Evolutionary conservation across 2,113 vertebrate genomes (phyloP).

Genomic region (Cyprinus carpio): DNA sequence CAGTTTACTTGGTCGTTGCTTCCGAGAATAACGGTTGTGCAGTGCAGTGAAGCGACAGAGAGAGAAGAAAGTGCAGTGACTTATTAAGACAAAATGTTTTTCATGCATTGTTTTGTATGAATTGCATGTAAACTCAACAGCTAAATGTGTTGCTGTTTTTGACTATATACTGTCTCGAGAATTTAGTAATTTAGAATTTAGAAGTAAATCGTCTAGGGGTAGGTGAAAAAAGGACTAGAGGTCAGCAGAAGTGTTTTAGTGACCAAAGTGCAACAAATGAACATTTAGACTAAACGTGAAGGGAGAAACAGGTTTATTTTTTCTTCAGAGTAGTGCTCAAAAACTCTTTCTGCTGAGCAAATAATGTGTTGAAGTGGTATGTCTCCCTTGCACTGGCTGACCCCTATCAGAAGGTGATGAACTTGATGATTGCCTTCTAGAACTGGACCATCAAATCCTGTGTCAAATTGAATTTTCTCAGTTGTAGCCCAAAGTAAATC

Average conservation of each 20-base stretch:
- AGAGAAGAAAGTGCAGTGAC: background rate
- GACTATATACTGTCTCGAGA: background rate
- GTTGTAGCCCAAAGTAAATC: background rate
- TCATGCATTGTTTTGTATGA: background rate
- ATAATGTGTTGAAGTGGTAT: background rate
- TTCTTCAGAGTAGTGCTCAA: background rate
- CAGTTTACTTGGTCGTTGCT: background rate
- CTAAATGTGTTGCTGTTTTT: background rate
- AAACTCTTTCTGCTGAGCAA: background rate
- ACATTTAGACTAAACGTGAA: background rate
- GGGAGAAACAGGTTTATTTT: background rate
- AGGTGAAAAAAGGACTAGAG: background rate
- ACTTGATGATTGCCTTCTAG: conserved; percentile 12
- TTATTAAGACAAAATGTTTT: background rate
- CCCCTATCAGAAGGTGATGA: conserved; percentile 8
- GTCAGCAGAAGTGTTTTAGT: conserved; percentile 1
- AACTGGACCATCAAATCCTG: background rate
- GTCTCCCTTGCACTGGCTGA: conserved; percentile 5
- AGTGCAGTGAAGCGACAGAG: background rate
- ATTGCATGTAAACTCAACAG: background rate
- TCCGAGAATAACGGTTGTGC: background rate
- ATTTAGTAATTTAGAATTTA: too few species aligned
- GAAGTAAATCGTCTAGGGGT: background rate
- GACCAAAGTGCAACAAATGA: background rate
- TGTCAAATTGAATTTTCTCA: background rate